Percentiles rank a stretch among this genome's conserved stretches.
Evolutionary conservation across 2,888 invertebrate species (phyloP).

Genomic region (Neoitamus cyanurus): DNA sequence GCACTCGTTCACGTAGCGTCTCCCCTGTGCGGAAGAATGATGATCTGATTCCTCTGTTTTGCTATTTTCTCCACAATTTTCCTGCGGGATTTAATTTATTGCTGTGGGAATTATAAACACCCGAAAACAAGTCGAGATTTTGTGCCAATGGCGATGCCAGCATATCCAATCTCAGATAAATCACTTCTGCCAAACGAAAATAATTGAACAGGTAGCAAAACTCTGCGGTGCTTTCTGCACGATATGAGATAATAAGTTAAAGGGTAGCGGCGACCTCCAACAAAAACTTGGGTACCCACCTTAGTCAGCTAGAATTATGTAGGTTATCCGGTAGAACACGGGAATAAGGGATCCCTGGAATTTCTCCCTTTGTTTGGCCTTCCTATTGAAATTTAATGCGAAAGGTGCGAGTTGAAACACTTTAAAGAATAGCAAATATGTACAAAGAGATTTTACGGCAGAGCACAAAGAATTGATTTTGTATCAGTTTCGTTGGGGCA

Average conservation of each 20-base stretch:
- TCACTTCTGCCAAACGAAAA: conserved; percentile 40
- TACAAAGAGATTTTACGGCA: too few relatives aligned
- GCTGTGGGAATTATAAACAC: conserved; percentile 43
- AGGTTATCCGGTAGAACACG: neutral
- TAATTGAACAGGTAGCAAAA: conserved; percentile 38
- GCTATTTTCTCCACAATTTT: conserved; percentile 36
- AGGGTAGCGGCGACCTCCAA: neutral
- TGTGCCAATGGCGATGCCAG: conserved; percentile 21
- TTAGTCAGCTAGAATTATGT: neutral
- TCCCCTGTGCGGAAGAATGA: neutral
- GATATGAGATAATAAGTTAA: conserved; percentile 29
- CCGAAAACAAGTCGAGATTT: conserved; percentile 15
- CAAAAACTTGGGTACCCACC: neutral
- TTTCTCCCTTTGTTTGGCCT: neutral
- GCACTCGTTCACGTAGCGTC: neutral
- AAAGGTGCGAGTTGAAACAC: neutral
- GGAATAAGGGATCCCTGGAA: neutral
- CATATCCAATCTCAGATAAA: conserved; percentile 36
- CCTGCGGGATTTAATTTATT: conserved; percentile 40
- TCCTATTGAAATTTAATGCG: neutral
- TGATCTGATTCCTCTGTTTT: conserved; percentile 37
- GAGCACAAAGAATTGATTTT: too few relatives aligned
- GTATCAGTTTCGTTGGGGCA: too few relatives aligned
- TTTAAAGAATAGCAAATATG: too few relatives aligned
- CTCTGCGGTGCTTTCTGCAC: neutral